These are phyloP conservation scores for Hymenochirus boettgeri DNA, from an alignment of 2,113 vertebrate genomes.

Conservation along the genomic window DNA sequence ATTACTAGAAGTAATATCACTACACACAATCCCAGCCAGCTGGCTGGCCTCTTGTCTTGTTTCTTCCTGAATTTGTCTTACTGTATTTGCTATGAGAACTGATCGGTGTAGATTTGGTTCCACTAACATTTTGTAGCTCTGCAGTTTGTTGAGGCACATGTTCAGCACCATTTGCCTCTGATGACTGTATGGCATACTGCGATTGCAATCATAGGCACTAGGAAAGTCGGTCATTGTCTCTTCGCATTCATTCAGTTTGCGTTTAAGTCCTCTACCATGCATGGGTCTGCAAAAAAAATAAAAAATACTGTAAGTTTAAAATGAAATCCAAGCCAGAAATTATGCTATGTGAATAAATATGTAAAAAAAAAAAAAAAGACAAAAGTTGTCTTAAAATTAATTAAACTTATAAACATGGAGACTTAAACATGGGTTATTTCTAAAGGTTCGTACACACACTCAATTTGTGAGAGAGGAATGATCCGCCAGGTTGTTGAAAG, in stretches of 20 bases:
- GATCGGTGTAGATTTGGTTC: conserved; percentile 79
- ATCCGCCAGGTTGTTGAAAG: no score
- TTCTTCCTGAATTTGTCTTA: conserved; percentile 78
- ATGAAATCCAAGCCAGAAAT: no score
- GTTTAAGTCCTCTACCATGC: conserved; percentile 82
- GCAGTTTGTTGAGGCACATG: conserved; percentile 78
- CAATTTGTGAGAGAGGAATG: no score
- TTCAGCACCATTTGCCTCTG: conserved; percentile 78
- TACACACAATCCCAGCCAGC: conserved; percentile 48
- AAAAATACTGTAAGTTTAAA: no score
- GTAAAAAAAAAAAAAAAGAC: no score
- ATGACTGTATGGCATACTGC: conserved; percentile 62
- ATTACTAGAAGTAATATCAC: conserved; percentile 45
- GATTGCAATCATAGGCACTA: conserved; percentile 60
- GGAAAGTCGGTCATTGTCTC: conserved; percentile 63
- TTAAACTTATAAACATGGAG: no score
- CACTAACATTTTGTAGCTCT: conserved; percentile 68
- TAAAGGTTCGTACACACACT: no score
- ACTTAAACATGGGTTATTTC: no score
- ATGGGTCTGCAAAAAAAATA: conserved; percentile 62
- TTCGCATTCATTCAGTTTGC: conserved; percentile 76
- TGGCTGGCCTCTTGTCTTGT: conserved; percentile 56
- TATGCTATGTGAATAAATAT: no score
- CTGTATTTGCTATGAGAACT: conserved; percentile 79
- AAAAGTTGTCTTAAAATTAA: no score